These are phyloP conservation scores for Callimorpha dominula DNA, from an alignment of 2,888 invertebrate genomes.

Conservation along the genomic window DNA sequence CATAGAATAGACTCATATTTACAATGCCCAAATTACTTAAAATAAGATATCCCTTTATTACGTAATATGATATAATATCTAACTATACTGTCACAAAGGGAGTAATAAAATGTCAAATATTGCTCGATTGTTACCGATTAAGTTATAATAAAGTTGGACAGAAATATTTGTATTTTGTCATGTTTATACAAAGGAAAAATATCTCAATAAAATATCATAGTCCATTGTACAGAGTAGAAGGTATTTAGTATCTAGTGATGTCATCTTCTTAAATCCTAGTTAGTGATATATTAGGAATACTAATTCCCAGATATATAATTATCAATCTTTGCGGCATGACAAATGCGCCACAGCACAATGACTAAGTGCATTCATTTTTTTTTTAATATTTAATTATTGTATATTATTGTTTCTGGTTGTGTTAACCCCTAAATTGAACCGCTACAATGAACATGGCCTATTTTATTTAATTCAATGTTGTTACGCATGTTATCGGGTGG, in stretches of 20 bases:
- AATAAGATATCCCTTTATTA: constrained; percentile 69
- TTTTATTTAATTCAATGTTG: constrained; percentile 69
- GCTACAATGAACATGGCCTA: constrained; percentile 83
- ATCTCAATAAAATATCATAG: constrained; percentile 85
- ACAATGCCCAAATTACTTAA: constrained; percentile 71
- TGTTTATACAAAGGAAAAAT: constrained; percentile 84
- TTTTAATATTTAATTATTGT: constrained; percentile 57
- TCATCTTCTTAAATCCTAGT: constrained; percentile 77
- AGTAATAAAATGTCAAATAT: constrained; percentile 78
- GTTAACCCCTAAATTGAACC: constrained; percentile 76
- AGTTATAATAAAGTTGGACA: constrained; percentile 79
- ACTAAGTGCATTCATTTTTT: constrained; percentile 59
- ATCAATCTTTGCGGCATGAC: constrained; percentile 77
- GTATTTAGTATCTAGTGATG: constrained; percentile 80
- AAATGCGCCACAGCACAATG: constrained; percentile 69
- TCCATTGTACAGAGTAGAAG: constrained; percentile 84
- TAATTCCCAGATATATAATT: constrained; percentile 75
- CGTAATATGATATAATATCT: constrained; percentile 65
- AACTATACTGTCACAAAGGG: constrained; percentile 81
- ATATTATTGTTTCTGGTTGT: constrained; percentile 67
- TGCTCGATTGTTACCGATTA: constrained; percentile 84
- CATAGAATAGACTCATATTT: constrained; percentile 61
- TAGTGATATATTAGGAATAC: constrained; percentile 80
- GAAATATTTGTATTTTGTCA: constrained; percentile 85
- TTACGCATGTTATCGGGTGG: constrained; percentile 64